Percentiles rank a stretch among this genome's conserved stretches.
Evolutionary conservation across 2,797 vertebrate species (phyloP).

Genomic region (Typhlichthys subterraneus): DNA sequence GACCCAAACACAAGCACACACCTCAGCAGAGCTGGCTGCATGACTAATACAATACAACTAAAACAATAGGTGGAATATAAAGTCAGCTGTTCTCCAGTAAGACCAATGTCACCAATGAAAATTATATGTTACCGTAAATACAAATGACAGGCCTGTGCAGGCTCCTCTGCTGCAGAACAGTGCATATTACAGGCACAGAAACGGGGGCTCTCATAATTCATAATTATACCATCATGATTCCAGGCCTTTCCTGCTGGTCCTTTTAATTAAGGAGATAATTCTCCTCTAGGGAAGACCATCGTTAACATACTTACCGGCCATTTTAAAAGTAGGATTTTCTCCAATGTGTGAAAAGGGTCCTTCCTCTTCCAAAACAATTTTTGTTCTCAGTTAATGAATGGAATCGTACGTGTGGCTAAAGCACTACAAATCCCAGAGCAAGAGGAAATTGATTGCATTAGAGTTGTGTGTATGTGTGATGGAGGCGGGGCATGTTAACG

Average conservation of each 20-base stretch:
- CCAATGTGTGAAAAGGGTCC: conserved; percentile 32
- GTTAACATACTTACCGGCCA: conserved; percentile 77
- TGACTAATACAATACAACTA: conserved; percentile 33
- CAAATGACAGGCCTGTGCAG: too few species aligned
- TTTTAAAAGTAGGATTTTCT: conserved; percentile 63
- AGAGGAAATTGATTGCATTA: conserved; percentile 12
- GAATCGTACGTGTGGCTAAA: not conserved
- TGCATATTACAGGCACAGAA: conserved; percentile 42
- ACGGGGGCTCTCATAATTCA: conserved; percentile 67
- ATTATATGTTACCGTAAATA: too few species aligned
- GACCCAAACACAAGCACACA: conserved; percentile 41
- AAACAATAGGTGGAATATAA: not conserved
- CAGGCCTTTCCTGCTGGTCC: conserved; percentile 80
- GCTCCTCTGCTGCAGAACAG: too few species aligned
- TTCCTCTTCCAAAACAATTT: conserved; percentile 33
- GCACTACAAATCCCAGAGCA: not conserved
- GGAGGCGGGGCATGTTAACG: conserved; percentile 31
- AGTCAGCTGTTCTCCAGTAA: not conserved
- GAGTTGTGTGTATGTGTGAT: not conserved
- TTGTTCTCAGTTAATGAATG: conserved; percentile 20
- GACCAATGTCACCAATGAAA: not conserved
- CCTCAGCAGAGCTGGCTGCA: conserved; percentile 25
- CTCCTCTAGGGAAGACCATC: conserved; percentile 71
- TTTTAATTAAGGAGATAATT: conserved; percentile 84
- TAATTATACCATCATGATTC: conserved; percentile 83